phyloP scores from a whole-genome alignment of 2,113 vertebrate species.

The Vidua macroura region DNA sequence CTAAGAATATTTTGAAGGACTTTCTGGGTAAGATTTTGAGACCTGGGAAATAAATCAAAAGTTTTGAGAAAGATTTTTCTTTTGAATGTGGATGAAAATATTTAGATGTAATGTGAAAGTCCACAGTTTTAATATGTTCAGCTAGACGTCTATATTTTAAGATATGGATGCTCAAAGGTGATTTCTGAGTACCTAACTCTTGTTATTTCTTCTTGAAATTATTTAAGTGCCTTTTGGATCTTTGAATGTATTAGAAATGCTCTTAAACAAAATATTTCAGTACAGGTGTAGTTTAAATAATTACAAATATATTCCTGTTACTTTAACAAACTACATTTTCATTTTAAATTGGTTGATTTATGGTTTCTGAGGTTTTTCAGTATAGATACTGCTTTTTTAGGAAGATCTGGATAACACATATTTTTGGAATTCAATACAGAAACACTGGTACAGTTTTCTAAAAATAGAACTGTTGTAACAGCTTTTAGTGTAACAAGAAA shows the following conservation, averaged over 20 bases:
- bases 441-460: not conserved
- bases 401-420: not conserved
- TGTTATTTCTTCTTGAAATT: not conserved
- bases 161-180: not conserved
- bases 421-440: not conserved
- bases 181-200: not conserved
- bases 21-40: conserved; percentile 39
- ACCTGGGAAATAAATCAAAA: conserved; percentile 43
- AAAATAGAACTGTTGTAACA: not conserved
- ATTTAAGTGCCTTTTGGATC: not conserved
- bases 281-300: not conserved
- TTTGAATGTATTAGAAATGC: not conserved
- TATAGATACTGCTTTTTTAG: not conserved
- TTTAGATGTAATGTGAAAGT: not conserved
- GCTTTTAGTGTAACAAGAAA: not conserved
- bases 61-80: conserved; percentile 6
- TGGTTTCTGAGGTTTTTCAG: not conserved
- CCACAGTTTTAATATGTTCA: not conserved
- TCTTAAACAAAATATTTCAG: not conserved
- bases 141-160: not conserved
- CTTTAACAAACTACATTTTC: not conserved
- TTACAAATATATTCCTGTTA: not conserved
- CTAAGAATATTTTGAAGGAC: conserved; percentile 56
- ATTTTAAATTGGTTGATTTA: not conserved
- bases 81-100: not conserved